Evolutionary conservation across 2,797 vertebrate genomes (phyloP).

Genomic region (Myotis daubentonii): DNA sequence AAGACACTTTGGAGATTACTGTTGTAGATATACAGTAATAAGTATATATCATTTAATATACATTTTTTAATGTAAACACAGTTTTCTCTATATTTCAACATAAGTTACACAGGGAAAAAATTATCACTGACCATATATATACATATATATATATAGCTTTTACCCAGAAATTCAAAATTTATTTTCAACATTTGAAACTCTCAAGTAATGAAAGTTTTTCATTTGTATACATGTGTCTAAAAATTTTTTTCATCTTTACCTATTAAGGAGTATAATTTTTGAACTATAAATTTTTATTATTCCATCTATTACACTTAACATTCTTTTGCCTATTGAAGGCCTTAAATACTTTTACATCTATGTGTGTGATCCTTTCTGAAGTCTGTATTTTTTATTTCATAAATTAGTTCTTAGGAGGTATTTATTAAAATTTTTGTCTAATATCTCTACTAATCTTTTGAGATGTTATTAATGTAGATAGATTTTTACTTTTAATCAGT

Average conservation of each 20-base stretch:
- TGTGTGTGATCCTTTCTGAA: slow-evolving; percentile 83
- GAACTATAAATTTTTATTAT: slow-evolving; percentile 78
- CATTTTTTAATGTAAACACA: not conserved
- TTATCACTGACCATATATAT: not conserved
- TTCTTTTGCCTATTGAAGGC: slow-evolving; percentile 41
- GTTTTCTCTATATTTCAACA: not conserved
- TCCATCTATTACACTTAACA: not conserved
- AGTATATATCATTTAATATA: not conserved
- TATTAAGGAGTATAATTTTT: slow-evolving; percentile 13
- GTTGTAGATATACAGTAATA: not conserved
- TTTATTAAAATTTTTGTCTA: slow-evolving; percentile 15
- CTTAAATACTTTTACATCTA: slow-evolving; percentile 82
- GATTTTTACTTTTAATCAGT: slow-evolving; percentile 66
- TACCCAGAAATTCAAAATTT: not conserved
- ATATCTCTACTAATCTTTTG: slow-evolving; percentile 39
- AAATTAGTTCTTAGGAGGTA: slow-evolving; percentile 47
- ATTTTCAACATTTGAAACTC: slow-evolving; percentile 26
- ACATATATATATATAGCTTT: not conserved
- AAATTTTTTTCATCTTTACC: not conserved
- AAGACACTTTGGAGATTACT: not conserved
- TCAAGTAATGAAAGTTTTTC: not conserved
- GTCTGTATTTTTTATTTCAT: slow-evolving; percentile 80
- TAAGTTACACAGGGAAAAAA: not conserved
- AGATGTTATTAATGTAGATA: slow-evolving; percentile 50
- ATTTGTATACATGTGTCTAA: not conserved